These are phyloP conservation scores for Galbula dea DNA, from an alignment of 2,113 vertebrate genomes.

Conservation along the genomic window DNA sequence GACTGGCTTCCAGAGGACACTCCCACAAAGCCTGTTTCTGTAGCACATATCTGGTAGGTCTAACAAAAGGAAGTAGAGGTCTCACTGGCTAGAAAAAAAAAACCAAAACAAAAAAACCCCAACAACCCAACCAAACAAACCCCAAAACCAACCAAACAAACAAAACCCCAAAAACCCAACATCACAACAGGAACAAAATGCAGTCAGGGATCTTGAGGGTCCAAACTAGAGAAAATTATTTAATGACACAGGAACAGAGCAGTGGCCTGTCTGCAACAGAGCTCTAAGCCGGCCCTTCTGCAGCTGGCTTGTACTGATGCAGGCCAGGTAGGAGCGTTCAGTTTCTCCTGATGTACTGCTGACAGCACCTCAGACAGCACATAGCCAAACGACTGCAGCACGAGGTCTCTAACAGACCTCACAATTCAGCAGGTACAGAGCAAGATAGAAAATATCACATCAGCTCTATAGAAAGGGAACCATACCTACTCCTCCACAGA, in stretches of 20 bases:
- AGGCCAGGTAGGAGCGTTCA: not conserved
- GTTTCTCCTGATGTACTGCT: not conserved
- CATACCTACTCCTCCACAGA: not conserved
- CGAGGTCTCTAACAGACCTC: not conserved
- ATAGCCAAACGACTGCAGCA: not conserved
- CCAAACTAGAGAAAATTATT: not conserved
- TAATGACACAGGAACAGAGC: not conserved
- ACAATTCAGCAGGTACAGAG: not conserved
- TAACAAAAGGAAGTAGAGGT: not conserved
- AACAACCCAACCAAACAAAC: not conserved
- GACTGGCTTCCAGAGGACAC: not conserved
- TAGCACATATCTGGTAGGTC: not conserved
- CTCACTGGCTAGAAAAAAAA: not conserved
- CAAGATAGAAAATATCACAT: not conserved
- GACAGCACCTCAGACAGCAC: not conserved
- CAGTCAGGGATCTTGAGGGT: not conserved
- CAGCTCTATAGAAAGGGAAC: not conserved
- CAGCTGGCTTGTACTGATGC: accelerated
- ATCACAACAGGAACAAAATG: not conserved
- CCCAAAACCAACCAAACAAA: too few relatives aligned
- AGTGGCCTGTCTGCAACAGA: not conserved
- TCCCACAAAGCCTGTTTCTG: not conserved
- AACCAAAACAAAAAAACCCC: not conserved
- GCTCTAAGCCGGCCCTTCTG: not conserved
- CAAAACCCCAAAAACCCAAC: not conserved